These are phyloP conservation scores for Boleophthalmus pectinirostris DNA, from an alignment of 2,113 vertebrate genomes.

Conservation along the genomic window DNA sequence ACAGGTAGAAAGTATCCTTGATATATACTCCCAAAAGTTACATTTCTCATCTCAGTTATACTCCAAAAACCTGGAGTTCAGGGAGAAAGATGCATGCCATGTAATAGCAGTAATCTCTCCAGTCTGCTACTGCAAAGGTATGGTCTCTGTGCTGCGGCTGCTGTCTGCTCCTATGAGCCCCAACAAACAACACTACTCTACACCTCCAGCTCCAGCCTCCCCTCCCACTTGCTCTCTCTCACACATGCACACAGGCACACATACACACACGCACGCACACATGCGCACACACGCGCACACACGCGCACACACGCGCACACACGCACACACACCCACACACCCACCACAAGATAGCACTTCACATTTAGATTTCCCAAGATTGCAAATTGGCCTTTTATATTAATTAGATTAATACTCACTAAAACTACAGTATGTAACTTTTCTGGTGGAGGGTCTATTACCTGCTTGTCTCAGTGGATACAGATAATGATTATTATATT, in stretches of 20 bases:
- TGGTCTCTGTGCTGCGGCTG: slow-evolving; percentile 11
- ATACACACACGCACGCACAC: not conserved
- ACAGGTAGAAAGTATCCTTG: not conserved
- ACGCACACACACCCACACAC: not conserved
- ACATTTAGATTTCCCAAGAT: not conserved
- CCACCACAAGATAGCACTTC: not conserved
- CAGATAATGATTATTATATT: no score
- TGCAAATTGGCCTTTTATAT: not conserved
- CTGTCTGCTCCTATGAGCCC: slow-evolving; percentile 27
- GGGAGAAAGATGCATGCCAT: not conserved
- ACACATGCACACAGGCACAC: not conserved
- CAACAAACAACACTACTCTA: slow-evolving; percentile 13
- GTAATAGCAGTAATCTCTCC: not conserved
- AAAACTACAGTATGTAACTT: not conserved
- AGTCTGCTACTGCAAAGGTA: not conserved
- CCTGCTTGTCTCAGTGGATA: not conserved
- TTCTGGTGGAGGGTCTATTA: not conserved
- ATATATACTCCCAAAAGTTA: slow-evolving; percentile 13
- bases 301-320: not conserved
- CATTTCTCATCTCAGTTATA: slow-evolving; percentile 62
- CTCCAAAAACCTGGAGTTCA: slow-evolving; percentile 18
- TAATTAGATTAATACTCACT: not conserved
- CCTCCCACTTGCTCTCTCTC: slow-evolving; percentile 1
- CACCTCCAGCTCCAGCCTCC: not conserved
- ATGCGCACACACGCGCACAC: not conserved